Evolutionary conservation across 2,113 vertebrate genomes (phyloP).

Genomic region (Ardeotis arabs): DNA sequence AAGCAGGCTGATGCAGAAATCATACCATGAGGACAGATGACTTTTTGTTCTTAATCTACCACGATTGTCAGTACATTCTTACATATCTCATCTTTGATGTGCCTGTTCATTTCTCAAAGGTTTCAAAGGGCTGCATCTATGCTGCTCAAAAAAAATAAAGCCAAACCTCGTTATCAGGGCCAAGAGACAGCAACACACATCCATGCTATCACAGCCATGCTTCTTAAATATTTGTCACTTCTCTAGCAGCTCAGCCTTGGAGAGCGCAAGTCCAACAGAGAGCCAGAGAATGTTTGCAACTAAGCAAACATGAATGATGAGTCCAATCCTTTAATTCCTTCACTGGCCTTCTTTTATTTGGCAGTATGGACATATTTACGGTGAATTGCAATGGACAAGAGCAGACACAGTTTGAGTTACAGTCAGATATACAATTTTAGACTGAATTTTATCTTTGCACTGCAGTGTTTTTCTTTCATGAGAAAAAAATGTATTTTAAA

Average conservation of each 20-base stretch:
- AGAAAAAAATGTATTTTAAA: not conserved
- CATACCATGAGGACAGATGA: not conserved
- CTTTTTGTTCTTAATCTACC: not conserved
- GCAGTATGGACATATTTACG: not conserved
- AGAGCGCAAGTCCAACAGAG: not conserved
- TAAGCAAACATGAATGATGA: not conserved
- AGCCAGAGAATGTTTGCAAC: not conserved
- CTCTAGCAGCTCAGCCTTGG: not conserved
- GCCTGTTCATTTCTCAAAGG: not conserved
- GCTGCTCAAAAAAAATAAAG: not conserved
- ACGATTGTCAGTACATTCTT: not conserved
- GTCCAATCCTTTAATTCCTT: not conserved
- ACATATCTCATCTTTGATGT: not conserved
- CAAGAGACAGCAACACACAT: not conserved
- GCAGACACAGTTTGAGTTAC: not conserved
- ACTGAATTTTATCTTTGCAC: not conserved
- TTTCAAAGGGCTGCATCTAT: not conserved
- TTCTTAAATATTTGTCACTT: not conserved
- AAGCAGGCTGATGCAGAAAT: not conserved
- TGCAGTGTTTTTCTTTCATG: not conserved
- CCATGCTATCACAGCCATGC: rapidly evolving
- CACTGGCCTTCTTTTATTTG: not conserved
- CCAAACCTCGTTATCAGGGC: not conserved
- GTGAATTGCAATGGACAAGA: not conserved
- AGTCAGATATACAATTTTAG: not conserved